Evolutionary conservation across 92 coral and sea anemone genomes (phyloP), one percentile per base, ranked within the genome.

Genomic region (Virgularia gustaviana): DNA sequence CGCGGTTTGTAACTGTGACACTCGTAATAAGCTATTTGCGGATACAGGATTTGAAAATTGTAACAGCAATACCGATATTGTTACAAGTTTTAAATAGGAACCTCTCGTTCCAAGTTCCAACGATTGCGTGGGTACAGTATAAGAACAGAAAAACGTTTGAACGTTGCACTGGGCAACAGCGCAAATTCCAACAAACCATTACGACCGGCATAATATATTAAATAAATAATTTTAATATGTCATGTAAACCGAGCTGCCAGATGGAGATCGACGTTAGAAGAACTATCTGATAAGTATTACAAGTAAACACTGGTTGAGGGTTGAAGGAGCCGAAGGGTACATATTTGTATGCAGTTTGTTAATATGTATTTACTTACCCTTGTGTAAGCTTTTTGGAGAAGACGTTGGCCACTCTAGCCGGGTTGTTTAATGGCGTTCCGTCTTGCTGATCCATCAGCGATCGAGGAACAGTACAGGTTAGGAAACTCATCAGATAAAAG

Each of bases 381-480:
- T 68, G 75, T 16, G 75, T 68, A 3, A 68, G 31, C 35, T 68
- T 53, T 19, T 61, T 35, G 18, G 75, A 68, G 55, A 68, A 28
- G 55, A 68, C 75, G 62, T 68, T 68, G 36, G 75, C 75, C 53
- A 33, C 22, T 36, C 75, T 43, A 49, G 75, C 75, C 11, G 75
- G 75, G 45, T 68, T 68, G 75, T 68, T 68, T 47, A 68, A 49
- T 32, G 75, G 75, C 49, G 31, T 49, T 20, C 75, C 55, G 2
- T 68, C 62, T 68, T 68, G 75, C 62, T 68, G 75, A 53, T 49
- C 75, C 75, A 68, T 68, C 75, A 68, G 61, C 75, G 60, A 68
- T 18, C 61, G 75, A 8, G 75, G 75, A 18, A 34, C 75, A 30
- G 49, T 43, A 49, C 59, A 68, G 29, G 36, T 68, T 34, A 68